Evolutionary conservation across 1,140 invertebrate genomes (phyloP), one percentile per base, ranked within the genome.

Genomic region (Eufriesea mexicana): DNA sequence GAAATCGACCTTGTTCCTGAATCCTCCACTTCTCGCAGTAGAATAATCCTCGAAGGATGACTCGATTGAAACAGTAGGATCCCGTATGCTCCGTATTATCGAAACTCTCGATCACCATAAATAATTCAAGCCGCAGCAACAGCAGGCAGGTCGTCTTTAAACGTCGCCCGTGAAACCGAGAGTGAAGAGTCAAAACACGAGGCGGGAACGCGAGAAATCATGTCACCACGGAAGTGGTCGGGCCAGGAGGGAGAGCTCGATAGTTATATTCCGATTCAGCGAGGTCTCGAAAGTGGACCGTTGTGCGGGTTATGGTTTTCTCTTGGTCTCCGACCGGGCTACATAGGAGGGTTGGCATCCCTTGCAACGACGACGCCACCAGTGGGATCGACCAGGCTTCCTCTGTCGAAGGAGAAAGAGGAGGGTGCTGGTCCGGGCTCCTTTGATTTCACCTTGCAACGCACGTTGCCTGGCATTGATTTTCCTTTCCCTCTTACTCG

Each of bases 251-350:
- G 71, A 79, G 54, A 42, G 47, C 49, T 49, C 18, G 79, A 73
- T 84, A 84, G 83, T 35, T 64, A 83, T 64, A 83, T 83, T 68
- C 67, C 64, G 79, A 88, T 83, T 88, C 81, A 57, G n/a, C 25
- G 72, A 85, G 70, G 84, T 85, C 74, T 87, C 84, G 83, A 70
- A 89, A 91, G 88, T 91, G 87, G 88, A 91, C 86, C 90, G 87
- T 92, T 92, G 91, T 91, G 91, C 87, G 84, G 91, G 91, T 92
- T 92, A 92, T 92, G 91, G 91, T 92, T 90, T 84, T 78, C 86
- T 87, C 77, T 74, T 81, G 82, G 62, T 86, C 70, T 85, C 57
- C 51, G 71, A 72, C 80, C 64, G 77, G 73, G 78, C 71, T n/a
- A 45, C 16, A 84, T 67, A 54, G 72, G 84, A 78, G 68, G 68